A percentile compares a stretch with the other conserved stretches of the same genome.
These are phyloP conservation scores for Hafferia zeledoni DNA, from an alignment of 2,797 vertebrate genomes.

Conservation along the genomic window DNA sequence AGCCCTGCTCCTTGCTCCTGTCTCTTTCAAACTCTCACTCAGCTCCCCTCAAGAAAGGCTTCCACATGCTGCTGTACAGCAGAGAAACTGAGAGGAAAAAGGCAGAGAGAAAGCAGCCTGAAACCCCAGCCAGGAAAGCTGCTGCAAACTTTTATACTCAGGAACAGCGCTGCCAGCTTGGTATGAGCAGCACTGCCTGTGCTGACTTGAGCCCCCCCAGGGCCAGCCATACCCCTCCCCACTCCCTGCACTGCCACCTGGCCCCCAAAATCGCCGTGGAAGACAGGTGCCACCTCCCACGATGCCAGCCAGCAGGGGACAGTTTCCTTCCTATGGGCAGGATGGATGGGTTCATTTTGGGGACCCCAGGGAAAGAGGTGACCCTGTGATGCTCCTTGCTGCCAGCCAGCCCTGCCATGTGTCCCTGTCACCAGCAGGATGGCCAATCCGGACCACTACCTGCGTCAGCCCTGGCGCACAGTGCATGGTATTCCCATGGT, in stretches of 20 bases:
- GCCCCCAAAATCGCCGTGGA: background rate
- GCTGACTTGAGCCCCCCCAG: background rate
- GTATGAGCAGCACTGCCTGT: rapidly evolving
- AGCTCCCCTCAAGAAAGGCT: background rate
- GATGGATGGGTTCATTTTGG: background rate
- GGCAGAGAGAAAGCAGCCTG: background rate
- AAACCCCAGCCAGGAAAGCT: background rate
- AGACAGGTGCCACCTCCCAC: background rate
- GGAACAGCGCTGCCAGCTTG: rapidly evolving
- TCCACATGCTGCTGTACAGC: rapidly evolving
- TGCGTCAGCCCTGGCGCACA: conserved; percentile 35
- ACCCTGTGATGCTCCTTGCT: rapidly evolving
- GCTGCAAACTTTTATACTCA: background rate
- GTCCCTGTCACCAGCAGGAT: background rate
- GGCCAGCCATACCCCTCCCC: background rate
- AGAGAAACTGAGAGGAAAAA: background rate
- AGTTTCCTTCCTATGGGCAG: background rate
- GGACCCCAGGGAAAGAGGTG: background rate
- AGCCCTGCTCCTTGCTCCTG: background rate
- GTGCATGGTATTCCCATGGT: conserved; percentile 68
- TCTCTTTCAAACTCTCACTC: background rate
- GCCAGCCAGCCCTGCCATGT: rapidly evolving
- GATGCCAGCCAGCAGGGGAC: background rate
- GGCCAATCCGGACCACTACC: background rate
- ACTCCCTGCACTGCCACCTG: rapidly evolving